Percentiles rank a stretch among this genome's conserved stretches.
phyloP scores from a whole-genome alignment of 2,888 invertebrate species.

The Temnothorax rugatulus region DNA sequence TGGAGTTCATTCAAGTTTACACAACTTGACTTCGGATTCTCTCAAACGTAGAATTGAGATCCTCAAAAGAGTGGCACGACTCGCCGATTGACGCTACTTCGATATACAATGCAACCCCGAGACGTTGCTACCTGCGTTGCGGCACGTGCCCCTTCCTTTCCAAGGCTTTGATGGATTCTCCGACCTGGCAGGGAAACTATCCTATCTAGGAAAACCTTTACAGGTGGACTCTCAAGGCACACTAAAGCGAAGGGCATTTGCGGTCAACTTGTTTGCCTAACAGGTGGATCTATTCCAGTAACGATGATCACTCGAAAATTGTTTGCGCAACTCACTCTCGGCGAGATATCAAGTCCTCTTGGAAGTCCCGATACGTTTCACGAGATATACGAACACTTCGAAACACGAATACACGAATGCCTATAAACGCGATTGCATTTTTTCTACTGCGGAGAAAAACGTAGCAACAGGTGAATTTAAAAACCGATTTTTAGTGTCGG shows the following conservation, averaged over 20 bases:
- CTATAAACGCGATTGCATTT: constrained; percentile 18
- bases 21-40: constrained; percentile 71
- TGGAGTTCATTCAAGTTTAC: constrained; percentile 21
- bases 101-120: constrained; percentile 68
- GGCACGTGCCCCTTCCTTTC: constrained; percentile 69
- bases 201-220: constrained; percentile 66
- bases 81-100: constrained; percentile 52
- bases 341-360: constrained; percentile 51
- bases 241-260: constrained; percentile 66
- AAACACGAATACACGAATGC: constrained; percentile 13
- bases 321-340: constrained; percentile 63
- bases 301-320: constrained; percentile 65
- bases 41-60: constrained; percentile 65
- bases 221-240: constrained; percentile 71
- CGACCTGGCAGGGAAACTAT: constrained; percentile 31
- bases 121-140: constrained; percentile 65
- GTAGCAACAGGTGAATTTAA: constrained; percentile 48
- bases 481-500: constrained; percentile 37
- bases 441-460: constrained; percentile 21
- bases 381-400: background rate
- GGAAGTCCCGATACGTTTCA: constrained; percentile 41
- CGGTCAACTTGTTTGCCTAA: constrained; percentile 73
- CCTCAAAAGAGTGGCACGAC: constrained; percentile 27
- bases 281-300: constrained; percentile 72
- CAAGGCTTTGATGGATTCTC: constrained; percentile 65